Base-by-base conservation (phyloP, 2,797 vertebrate genomes). In the Lophius americanus region DNA sequence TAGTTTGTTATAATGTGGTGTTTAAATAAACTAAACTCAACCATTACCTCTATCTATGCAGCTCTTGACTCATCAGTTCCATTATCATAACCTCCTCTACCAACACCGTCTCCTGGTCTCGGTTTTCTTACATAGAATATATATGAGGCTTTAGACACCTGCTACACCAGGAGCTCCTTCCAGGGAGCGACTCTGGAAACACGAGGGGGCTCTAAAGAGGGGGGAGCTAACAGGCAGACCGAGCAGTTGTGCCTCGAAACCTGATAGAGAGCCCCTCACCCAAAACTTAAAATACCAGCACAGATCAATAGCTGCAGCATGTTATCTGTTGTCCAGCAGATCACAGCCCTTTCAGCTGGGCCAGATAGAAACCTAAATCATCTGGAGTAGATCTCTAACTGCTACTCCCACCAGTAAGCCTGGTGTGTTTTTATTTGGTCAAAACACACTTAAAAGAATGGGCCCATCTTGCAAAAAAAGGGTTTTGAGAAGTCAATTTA, bases 261-360 rank as follows among this genome's bases (percentile, higher is more conserved):
- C 85, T 37, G 89, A 92, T 86, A 83, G 88, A 94, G 89, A 70
- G 49, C 87, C 83, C 88, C 80, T 88, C 88, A 89, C 86, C 86
- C 86, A 76, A 87, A 93, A 93, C 90, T 90, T 92, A 91, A 93
- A 93, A 93, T 92, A 93, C 90, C 86, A 83, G 73, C 88, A 85
- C 70, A 82, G 90, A 94, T 95, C 94, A 93, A 94, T 95, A 93
- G 64, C 80, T 86, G 90, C 91, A 93, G 89, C 91, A 89, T 93
- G 92, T 92, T 83, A 91, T 81, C 83, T 89, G 85, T 91, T 88
- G 92, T 92, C 87, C 87, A 82, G 87, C 79, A 71, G 70, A 71
- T 6, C 7, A 56, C 50, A 60, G 57, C 41, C 67, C 64, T 56
- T 23, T 23, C 23, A 42, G 12, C 41, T 50, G 10, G 23, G 33